Percentiles rank a stretch among this genome's conserved stretches.
Evolutionary conservation across 2,113 vertebrate species (phyloP).

Genomic region (Alethe diademata): DNA sequence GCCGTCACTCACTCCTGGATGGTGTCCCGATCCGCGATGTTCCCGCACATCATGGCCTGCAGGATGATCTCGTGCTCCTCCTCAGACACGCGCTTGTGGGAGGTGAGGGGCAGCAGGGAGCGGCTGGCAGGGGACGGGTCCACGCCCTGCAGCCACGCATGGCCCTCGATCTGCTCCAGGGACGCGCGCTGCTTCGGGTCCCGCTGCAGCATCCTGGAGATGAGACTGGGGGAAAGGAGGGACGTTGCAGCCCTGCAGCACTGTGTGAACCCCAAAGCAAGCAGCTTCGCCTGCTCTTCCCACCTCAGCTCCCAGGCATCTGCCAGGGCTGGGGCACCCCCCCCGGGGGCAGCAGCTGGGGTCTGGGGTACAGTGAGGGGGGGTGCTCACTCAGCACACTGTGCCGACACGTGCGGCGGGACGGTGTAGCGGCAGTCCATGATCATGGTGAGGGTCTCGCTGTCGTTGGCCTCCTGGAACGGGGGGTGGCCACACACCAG

Average conservation of each 20-base stretch:
- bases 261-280: rapidly evolving
- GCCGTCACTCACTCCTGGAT: conserved; percentile 73
- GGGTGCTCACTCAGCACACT: conserved; percentile 80
- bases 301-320: not conserved
- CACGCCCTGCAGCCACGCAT: conserved; percentile 83
- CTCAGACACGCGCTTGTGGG: conserved; percentile 70
- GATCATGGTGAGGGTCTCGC: conserved; percentile 91
- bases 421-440: conserved; percentile 87
- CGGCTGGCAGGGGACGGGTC: conserved; percentile 74
- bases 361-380: not conserved
- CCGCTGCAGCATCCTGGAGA: conserved; percentile 87
- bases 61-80: conserved; percentile 78
- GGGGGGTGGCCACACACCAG: conserved; percentile 86
- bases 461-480: conserved; percentile 91
- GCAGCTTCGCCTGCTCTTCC: not conserved
- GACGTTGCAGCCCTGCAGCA: not conserved
- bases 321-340: not conserved
- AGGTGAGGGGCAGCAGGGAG: conserved; percentile 71
- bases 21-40: conserved; percentile 71
- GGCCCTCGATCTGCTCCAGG: conserved; percentile 81
- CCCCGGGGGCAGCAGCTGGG: rapidly evolving
- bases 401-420: conserved; percentile 75
- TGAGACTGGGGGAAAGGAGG: conserved; percentile 70
- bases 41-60: conserved; percentile 74
- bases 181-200: conserved; percentile 79